phyloP scores from a whole-genome alignment of 37 sponge, comb jelly and placozoan genomes.

The Hormiphora californensis region DNA sequence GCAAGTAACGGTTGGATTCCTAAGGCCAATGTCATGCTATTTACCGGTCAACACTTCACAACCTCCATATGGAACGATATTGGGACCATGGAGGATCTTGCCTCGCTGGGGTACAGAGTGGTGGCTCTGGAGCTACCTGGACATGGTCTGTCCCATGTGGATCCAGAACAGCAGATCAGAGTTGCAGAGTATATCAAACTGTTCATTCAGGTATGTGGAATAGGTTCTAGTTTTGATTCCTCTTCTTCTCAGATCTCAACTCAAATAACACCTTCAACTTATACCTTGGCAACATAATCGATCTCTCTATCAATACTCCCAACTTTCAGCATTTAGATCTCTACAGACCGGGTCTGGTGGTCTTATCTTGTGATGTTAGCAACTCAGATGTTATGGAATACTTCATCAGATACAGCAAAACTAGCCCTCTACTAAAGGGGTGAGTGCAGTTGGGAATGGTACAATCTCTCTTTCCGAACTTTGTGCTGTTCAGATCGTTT shows the following conservation, averaged over 20 bases:
- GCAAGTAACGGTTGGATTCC: constrained; percentile 48
- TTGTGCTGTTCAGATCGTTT: too few relatives aligned
- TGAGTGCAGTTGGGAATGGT: constrained; percentile 4
- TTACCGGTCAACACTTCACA: constrained; percentile 25
- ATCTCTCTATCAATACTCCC: too few relatives aligned
- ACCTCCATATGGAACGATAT: constrained; percentile 44
- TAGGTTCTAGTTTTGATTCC: neutral
- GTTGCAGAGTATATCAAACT: constrained; percentile 46
- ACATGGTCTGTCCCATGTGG: constrained; percentile 19
- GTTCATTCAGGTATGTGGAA: constrained; percentile 17
- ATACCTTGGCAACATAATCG: neutral
- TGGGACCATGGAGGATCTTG: constrained; percentile 30
- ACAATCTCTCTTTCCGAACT: too few relatives aligned
- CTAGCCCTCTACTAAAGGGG: constrained; percentile 44
- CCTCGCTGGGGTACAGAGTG: neutral
- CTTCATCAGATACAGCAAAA: constrained; percentile 43
- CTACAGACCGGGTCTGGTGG: constrained; percentile 21
- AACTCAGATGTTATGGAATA: constrained; percentile 11
- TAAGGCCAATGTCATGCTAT: constrained; percentile 1
- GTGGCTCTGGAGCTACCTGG: constrained; percentile 48
- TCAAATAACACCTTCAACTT: neutral
- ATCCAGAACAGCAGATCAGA: constrained; percentile 7
- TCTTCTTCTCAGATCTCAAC: neutral
- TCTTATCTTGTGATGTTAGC: neutral
- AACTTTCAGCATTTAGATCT: constrained; percentile 28